Evolutionary conservation across 2,113 vertebrate species (phyloP).

Genomic region (Chroicocephalus ridibundus): DNA sequence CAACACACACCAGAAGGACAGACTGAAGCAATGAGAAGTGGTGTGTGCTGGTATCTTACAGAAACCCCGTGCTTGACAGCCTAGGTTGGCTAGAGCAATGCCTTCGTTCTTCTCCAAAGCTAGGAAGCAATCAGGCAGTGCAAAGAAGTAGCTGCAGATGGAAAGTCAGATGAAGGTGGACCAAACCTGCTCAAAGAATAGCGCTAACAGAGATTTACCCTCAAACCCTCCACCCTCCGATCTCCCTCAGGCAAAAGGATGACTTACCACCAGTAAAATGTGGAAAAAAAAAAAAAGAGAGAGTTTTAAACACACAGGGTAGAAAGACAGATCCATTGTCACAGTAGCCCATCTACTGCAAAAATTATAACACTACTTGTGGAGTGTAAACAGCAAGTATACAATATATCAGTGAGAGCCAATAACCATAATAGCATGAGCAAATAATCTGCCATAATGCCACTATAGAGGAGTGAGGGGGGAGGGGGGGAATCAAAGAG

Average conservation of each 20-base stretch:
- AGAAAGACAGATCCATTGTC: not conserved
- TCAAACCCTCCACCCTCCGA: not conserved
- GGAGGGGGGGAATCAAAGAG: not conserved
- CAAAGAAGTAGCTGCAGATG: not conserved
- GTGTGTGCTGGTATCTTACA: not conserved
- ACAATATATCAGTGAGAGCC: not conserved
- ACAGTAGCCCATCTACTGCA: not conserved
- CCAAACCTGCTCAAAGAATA: not conserved
- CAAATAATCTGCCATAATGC: not conserved
- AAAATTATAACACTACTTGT: not conserved
- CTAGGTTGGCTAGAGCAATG: not conserved
- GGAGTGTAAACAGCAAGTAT: not conserved
- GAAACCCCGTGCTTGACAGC: not conserved
- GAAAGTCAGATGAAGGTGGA: not conserved
- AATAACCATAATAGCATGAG: not conserved
- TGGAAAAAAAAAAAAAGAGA: not conserved
- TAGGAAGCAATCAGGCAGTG: not conserved
- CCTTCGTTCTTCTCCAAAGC: not conserved
- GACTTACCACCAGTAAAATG: not conserved
- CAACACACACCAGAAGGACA: not conserved
- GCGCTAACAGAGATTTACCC: accelerated
- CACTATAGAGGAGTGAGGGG: not conserved
- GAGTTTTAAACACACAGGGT: not conserved
- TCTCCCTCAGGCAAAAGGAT: not conserved
- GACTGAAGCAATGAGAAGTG: not conserved